phyloP scores from a whole-genome alignment of 2,113 vertebrate species.

The Oryzias woworae region DNA sequence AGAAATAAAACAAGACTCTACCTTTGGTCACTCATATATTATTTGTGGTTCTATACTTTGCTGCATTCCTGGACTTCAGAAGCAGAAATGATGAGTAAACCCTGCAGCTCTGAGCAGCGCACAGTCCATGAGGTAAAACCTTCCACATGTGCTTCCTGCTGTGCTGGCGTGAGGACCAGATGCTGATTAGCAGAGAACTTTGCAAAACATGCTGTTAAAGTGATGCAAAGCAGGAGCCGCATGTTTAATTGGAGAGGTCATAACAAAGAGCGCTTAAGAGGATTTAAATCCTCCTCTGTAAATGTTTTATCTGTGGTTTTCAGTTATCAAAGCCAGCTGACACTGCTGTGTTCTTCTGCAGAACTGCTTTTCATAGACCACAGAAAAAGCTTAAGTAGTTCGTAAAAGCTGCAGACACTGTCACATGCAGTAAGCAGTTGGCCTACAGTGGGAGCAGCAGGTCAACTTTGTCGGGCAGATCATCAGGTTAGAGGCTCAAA shows the following conservation, averaged over 20 bases:
- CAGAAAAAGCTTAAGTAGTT: neutral
- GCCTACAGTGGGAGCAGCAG: too few species aligned
- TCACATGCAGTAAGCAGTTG: too few species aligned
- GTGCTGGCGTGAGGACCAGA: constrained; percentile 1
- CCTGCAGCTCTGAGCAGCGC: neutral
- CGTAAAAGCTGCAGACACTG: too few species aligned
- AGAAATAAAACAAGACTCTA: neutral
- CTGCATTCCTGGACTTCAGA: neutral
- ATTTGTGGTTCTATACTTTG: neutral
- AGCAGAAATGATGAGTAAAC: constrained; percentile 2
- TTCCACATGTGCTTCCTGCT: neutral
- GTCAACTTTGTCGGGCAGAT: too few species aligned
- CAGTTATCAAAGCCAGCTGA: constrained; percentile 34
- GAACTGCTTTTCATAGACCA: constrained; percentile 33
- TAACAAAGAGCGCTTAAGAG: constrained; percentile 10
- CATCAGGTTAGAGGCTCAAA: too few species aligned
- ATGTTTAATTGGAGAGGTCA: constrained; percentile 8
- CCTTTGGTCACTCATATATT: neutral
- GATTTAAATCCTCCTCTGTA: constrained; percentile 32
- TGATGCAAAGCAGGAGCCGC: constrained; percentile 35
- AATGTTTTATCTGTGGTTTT: constrained; percentile 36
- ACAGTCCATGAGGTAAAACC: neutral
- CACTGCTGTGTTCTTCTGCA: constrained; percentile 15
- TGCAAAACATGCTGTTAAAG: constrained; percentile 32
- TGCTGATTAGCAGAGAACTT: constrained; percentile 14